These are phyloP conservation scores for Psettodes erumei DNA, from an alignment of 2,113 vertebrate genomes.

Conservation along the genomic window DNA sequence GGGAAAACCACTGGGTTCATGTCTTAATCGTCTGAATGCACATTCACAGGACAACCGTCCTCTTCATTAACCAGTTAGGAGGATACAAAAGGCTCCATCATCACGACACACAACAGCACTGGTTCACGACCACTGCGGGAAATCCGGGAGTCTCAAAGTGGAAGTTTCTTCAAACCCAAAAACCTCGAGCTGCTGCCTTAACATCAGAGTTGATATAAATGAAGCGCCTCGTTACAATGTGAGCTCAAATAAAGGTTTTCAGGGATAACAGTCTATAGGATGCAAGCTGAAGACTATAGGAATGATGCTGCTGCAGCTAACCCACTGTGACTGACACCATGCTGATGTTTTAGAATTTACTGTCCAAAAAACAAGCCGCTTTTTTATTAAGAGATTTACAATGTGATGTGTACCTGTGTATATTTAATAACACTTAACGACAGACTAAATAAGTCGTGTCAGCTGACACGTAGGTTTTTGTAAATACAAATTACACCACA, in stretches of 20 bases:
- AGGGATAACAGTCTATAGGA: too few relatives aligned
- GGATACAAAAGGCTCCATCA: too few relatives aligned
- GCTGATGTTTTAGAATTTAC: conserved; percentile 17
- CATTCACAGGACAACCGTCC: not conserved
- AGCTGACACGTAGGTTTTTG: not conserved
- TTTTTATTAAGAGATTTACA: conserved; percentile 28
- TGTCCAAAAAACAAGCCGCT: not conserved
- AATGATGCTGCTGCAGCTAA: not conserved
- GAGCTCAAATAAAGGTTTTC: not conserved
- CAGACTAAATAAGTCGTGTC: conserved; percentile 4
- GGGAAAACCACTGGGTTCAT: too few relatives aligned
- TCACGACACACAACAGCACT: not conserved
- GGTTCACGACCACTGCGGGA: not conserved
- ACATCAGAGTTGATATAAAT: not conserved
- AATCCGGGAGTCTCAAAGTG: not conserved
- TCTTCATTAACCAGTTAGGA: too few relatives aligned
- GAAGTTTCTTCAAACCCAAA: not conserved
- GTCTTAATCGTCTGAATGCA: conserved; percentile 25
- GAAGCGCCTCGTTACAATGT: not conserved
- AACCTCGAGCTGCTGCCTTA: not conserved
- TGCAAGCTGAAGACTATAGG: too few relatives aligned
- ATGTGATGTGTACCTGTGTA: not conserved
- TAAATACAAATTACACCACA: not conserved
- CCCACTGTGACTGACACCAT: not conserved
- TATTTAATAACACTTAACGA: conserved; percentile 1